Percentiles rank a stretch among this genome's conserved stretches.
Conservation (phyloP, 2,797 vertebrate genomes). For the Graptemys geographica region DNA sequence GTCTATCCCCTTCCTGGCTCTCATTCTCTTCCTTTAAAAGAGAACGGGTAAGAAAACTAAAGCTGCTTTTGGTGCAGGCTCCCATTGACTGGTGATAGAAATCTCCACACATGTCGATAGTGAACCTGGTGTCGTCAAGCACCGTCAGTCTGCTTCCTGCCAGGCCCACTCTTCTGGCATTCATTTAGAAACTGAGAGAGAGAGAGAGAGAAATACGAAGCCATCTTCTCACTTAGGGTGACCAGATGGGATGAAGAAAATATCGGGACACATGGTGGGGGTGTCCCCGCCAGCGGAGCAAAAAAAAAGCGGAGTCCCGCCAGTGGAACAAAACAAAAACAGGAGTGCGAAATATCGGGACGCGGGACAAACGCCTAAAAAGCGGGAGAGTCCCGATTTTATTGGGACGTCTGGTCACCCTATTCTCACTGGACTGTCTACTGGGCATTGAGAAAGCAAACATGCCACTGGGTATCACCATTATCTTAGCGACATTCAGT, state of each 20-base stretch:
- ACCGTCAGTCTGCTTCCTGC: background rate
- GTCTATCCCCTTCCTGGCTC: background rate
- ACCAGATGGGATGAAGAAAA: no score
- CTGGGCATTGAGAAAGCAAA: fast-evolving
- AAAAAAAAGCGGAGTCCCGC: no score
- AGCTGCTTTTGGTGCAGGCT: slow-evolving; percentile 43
- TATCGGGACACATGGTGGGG: no score
- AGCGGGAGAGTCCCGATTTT: no score
- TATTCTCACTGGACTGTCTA: slow-evolving; percentile 8
- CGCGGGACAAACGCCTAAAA: no score
- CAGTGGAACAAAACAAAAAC: no score
- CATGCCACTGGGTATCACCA: slow-evolving; percentile 30
- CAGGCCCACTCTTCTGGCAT: slow-evolving; percentile 24
- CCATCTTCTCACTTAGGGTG: background rate
- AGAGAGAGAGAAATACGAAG: background rate
- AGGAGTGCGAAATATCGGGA: no score
- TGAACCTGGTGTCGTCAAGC: slow-evolving; percentile 41
- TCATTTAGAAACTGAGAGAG: background rate
- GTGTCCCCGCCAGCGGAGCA: no score
- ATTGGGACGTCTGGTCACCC: no score
- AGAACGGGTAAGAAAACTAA: slow-evolving; percentile 40
- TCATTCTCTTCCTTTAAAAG: slow-evolving; percentile 24
- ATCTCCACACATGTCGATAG: slow-evolving; percentile 59
- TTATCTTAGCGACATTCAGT: background rate
- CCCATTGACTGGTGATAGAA: slow-evolving; percentile 45